Evolutionary conservation across 1,140 invertebrate species (phyloP).

Genomic region (Neomicropteryx cornuta): DNA sequence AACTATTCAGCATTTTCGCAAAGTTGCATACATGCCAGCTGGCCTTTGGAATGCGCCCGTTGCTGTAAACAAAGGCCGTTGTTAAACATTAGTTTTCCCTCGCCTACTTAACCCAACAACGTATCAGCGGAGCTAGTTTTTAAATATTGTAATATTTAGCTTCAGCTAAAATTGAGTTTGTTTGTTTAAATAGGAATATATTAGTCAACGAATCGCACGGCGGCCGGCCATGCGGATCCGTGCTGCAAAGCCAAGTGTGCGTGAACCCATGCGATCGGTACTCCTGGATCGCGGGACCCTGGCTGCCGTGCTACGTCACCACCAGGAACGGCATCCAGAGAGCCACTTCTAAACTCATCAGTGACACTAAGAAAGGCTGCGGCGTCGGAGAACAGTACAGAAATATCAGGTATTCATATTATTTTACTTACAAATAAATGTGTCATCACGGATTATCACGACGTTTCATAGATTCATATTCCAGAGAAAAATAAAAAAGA

Average conservation of each 20-base stretch:
- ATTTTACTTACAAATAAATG: not conserved
- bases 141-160: too few relatives aligned
- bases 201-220: conserved; percentile 18
- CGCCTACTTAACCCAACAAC: too few relatives aligned
- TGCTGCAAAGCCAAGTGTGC: conserved; percentile 31
- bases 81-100: too few relatives aligned
- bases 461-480: not conserved
- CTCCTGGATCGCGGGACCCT: conserved; percentile 30
- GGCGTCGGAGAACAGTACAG: conserved; percentile 32
- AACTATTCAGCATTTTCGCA: too few relatives aligned
- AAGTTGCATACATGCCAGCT: too few relatives aligned
- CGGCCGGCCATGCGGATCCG: conserved; percentile 29
- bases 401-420: conserved; percentile 24
- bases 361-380: too few relatives aligned
- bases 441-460: not conserved
- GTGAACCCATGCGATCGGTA: conserved; percentile 27
- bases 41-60: too few relatives aligned
- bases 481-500: not conserved
- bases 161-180: too few relatives aligned
- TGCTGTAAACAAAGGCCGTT: too few relatives aligned
- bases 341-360: too few relatives aligned
- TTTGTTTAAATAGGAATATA: conserved; percentile 16
- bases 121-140: too few relatives aligned
- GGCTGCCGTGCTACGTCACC: conserved; percentile 40
- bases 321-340: conserved; percentile 29